Conservation (phyloP, 2,113 vertebrate genomes). For the Rousettus leschenaultii region DNA sequence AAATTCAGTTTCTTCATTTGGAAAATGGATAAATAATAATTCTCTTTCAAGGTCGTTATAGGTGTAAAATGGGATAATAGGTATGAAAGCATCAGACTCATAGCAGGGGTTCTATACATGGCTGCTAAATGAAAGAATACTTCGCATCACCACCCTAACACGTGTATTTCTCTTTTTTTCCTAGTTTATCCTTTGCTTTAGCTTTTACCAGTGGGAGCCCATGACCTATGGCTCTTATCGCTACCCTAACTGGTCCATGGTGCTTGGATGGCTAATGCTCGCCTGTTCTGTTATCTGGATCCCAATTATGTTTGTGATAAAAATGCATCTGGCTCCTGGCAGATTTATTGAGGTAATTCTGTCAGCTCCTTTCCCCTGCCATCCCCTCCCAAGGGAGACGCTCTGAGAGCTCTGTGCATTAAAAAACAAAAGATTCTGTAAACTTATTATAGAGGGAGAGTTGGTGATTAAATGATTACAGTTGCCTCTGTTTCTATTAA, state of each 20-base stretch:
- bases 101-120: rapidly evolving
- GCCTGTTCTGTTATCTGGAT: slow-evolving; percentile 99
- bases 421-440: slow-evolving; percentile 12
- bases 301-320: slow-evolving; percentile 97
- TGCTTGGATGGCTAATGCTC: slow-evolving; percentile 97
- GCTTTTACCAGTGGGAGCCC: slow-evolving; percentile 97
- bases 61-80: not conserved
- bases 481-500: slow-evolving; percentile 51
- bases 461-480: slow-evolving; percentile 42
- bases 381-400: not conserved
- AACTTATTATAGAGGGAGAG: slow-evolving; percentile 33
- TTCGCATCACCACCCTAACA: not conserved
- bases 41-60: not conserved
- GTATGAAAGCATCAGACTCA: rapidly evolving
- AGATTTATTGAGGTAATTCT: slow-evolving; percentile 91
- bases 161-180: not conserved
- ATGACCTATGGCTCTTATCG: slow-evolving; percentile 98
- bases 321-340: slow-evolving; percentile 97
- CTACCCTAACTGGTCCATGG: slow-evolving; percentile 98
- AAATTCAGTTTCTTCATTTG: not conserved
- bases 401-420: not conserved
- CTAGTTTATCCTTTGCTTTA: slow-evolving; percentile 96
- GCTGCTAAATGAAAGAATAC: not conserved
- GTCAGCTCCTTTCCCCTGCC: not conserved
- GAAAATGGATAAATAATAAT: not conserved